Conservation (phyloP, 2,888 invertebrate genomes). For the Entomobrya multifasciata region DNA sequence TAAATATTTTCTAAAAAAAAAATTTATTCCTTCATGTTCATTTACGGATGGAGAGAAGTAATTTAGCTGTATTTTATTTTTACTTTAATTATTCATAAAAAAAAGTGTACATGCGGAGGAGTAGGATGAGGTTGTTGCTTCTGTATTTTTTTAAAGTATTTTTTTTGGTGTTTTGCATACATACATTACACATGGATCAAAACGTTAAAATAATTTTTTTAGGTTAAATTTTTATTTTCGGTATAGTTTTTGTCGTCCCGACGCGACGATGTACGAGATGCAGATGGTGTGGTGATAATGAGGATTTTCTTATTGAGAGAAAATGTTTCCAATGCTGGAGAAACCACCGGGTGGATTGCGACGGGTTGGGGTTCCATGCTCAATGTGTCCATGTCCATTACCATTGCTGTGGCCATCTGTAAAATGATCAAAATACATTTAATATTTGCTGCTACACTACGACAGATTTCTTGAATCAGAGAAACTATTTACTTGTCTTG, state of each 20-base stretch:
- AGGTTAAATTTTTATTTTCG: background rate
- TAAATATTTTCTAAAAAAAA: too few species aligned
- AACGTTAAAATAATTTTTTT: slow-evolving; percentile 44
- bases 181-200: too few species aligned
- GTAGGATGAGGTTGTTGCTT: slow-evolving; percentile 14
- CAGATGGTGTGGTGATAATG: too few species aligned
- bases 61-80: background rate
- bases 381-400: slow-evolving; percentile 64
- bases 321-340: slow-evolving; percentile 74
- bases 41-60: too few species aligned
- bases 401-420: slow-evolving; percentile 61
- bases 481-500: slow-evolving; percentile 63
- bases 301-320: slow-evolving; percentile 56
- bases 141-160: slow-evolving; percentile 36
- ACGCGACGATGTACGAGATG: slow-evolving; percentile 26
- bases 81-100: background rate
- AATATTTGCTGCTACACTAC: too few species aligned
- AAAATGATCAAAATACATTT: too few species aligned
- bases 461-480: background rate
- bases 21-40: too few species aligned
- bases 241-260: slow-evolving; percentile 42
- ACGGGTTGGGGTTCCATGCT: slow-evolving; percentile 74
- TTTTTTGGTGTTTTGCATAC: too few species aligned
- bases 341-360: slow-evolving; percentile 79
- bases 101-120: slow-evolving; percentile 47